phyloP scores from a whole-genome alignment of 2,797 vertebrate species.

The Enteromius fasciolatus region DNA sequence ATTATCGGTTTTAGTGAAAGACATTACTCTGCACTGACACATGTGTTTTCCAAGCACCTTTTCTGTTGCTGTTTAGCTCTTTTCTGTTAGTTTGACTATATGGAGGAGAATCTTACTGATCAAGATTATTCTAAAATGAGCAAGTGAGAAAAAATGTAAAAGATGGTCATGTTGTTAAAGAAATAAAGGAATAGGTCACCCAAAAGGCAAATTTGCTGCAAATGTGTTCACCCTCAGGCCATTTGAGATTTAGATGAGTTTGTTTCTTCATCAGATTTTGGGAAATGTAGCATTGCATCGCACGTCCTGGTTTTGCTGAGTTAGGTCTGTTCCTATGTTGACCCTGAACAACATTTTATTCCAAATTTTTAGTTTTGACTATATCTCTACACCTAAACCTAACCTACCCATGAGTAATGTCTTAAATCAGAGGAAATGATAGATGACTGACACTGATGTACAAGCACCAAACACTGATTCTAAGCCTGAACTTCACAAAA shows the following conservation, averaged over 20 bases:
- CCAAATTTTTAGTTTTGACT: no score
- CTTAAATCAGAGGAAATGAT: no score
- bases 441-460: no score
- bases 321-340: no score
- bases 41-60: not conserved
- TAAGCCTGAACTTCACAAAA: no score
- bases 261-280: not conserved
- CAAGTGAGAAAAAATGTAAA: not conserved
- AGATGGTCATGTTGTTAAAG: not conserved
- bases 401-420: no score
- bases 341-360: no score
- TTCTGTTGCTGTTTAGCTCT: not conserved
- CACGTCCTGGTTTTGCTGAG: no score
- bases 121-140: not conserved
- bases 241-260: not conserved
- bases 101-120: not conserved
- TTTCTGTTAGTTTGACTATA: not conserved
- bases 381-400: no score
- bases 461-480: no score
- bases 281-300: not conserved
- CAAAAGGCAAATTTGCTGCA: not conserved
- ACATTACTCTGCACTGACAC: not conserved
- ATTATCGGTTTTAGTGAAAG: not conserved
- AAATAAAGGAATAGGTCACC: not conserved
- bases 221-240: not conserved